Conservation (phyloP, 2,113 vertebrate species). For the Scomber colias region DNA sequence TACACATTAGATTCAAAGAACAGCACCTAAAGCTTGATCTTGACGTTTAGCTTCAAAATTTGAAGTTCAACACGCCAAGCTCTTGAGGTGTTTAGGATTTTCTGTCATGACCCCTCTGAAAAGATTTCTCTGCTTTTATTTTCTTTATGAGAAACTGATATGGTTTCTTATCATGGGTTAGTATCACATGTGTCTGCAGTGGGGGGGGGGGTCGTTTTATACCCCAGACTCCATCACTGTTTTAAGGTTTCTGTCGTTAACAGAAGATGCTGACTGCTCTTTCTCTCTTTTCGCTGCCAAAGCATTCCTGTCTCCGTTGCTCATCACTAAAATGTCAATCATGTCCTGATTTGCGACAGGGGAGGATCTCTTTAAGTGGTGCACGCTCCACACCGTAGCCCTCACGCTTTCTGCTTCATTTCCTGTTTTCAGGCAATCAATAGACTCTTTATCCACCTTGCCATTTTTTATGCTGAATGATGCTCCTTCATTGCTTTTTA, state of each 20-base stretch:
- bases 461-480: neutral
- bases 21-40: neutral
- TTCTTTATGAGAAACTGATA: constrained; percentile 3
- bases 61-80: constrained; percentile 4
- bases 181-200: constrained; percentile 23
- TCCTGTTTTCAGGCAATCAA: constrained; percentile 55
- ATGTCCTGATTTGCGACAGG: constrained; percentile 64
- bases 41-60: neutral
- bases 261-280: constrained; percentile 73
- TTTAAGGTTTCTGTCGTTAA: constrained; percentile 49
- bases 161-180: constrained; percentile 39
- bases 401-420: constrained; percentile 43
- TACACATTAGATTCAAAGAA: neutral
- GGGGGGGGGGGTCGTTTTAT: constrained; percentile 31
- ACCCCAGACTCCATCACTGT: constrained; percentile 1
- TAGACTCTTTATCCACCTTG: constrained; percentile 31
- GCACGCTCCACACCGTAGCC: constrained; percentile 7
- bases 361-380: constrained; percentile 53
- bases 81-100: neutral
- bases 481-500: neutral
- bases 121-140: neutral
- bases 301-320: constrained; percentile 63
- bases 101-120: neutral
- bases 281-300: constrained; percentile 59
- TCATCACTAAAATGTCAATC: constrained; percentile 72